Conservation (phyloP, 2,113 vertebrate genomes). For the Pipa parva region DNA sequence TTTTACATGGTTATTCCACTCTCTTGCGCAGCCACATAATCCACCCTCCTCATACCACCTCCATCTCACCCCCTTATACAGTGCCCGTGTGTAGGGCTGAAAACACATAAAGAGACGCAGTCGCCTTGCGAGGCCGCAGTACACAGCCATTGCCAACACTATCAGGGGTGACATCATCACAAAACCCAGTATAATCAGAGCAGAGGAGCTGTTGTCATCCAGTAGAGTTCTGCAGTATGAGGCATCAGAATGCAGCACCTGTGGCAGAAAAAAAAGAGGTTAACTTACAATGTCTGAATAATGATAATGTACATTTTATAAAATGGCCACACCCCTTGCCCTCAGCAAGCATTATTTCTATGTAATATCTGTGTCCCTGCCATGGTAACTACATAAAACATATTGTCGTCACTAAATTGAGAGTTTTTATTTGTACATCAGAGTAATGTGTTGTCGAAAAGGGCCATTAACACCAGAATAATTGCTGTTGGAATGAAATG, state of each 20-base stretch:
- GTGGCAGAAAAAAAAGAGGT: background rate
- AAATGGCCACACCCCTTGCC: no score
- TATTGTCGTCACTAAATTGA: no score
- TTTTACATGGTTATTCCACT: conserved; percentile 52
- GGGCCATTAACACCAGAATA: no score
- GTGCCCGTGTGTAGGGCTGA: conserved; percentile 60
- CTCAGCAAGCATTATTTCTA: no score
- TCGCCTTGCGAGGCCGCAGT: conserved; percentile 73
- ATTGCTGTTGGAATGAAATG: no score
- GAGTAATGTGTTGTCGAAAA: no score
- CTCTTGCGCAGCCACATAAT: conserved; percentile 40
- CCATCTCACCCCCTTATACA: conserved; percentile 67
- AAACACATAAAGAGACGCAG: conserved; percentile 73
- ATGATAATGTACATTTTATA: no score
- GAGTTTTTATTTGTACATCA: no score
- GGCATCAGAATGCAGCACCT: conserved; percentile 75
- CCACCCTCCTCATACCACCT: conserved; percentile 55
- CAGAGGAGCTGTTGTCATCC: conserved; percentile 87
- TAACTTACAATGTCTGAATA: background rate
- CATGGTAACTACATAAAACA: no score
- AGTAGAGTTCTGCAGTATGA: conserved; percentile 75
- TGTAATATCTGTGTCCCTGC: no score
- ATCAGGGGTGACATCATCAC: conserved; percentile 89
- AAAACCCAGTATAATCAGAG: conserved; percentile 91
- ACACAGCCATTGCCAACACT: conserved; percentile 78